Evolutionary conservation across 1,140 invertebrate genomes (phyloP).

Genomic region (Ptiloglossa arizonensis): DNA sequence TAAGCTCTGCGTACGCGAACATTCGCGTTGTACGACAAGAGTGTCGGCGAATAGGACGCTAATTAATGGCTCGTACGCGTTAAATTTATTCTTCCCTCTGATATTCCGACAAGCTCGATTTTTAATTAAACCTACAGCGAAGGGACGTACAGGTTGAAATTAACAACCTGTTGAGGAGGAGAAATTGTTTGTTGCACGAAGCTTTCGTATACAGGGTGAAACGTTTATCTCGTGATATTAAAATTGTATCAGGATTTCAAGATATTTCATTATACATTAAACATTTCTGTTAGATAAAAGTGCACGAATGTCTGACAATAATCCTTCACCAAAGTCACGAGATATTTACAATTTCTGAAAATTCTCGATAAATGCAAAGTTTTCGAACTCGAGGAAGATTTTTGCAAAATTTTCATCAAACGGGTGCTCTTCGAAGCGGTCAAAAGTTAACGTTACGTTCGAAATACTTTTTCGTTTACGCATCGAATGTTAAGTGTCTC

Average conservation of each 20-base stretch:
- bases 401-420: too few species aligned
- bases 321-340: too few species aligned
- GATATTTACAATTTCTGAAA: too few species aligned
- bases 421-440: too few species aligned
- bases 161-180: constrained; percentile 30
- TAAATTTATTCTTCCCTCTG: constrained; percentile 58
- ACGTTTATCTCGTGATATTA: neutral
- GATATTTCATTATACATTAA: neutral
- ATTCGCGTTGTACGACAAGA: constrained; percentile 21
- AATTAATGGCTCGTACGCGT: constrained; percentile 55
- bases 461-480: constrained; percentile 1
- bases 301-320: too few species aligned
- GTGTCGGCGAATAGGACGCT: constrained; percentile 26
- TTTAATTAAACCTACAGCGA: constrained; percentile 55
- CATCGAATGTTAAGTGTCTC: neutral
- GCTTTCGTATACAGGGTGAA: constrained; percentile 14
- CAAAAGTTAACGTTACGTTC: neutral
- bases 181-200: neutral
- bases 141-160: constrained; percentile 12
- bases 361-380: too few species aligned
- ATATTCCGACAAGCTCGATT: constrained; percentile 54
- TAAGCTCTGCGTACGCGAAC: constrained; percentile 8
- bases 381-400: too few species aligned
- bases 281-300: too few species aligned
- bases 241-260: neutral